These are phyloP conservation scores for Isaurus tuberculatus DNA, from an alignment of 92 coral and sea anemone genomes.

Conservation along the genomic window DNA sequence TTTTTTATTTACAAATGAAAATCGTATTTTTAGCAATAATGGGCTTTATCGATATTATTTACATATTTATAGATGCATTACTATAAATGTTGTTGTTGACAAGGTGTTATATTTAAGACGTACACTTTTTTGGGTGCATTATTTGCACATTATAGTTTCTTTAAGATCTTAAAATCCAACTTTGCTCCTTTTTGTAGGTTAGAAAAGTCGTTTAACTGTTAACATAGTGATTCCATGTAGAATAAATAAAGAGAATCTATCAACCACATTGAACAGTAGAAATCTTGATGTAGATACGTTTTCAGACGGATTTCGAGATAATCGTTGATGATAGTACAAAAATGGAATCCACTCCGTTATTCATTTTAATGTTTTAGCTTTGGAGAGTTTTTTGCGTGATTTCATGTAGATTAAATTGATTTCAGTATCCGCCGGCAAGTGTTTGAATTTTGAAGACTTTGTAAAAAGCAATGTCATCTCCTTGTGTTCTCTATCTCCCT, in stretches of 20 bases:
- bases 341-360: background rate
- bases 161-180: no score
- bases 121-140: background rate
- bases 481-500: background rate
- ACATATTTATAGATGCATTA: background rate
- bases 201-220: no score
- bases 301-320: background rate
- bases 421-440: background rate
- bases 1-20: background rate
- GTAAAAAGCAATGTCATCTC: background rate
- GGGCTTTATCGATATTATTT: background rate
- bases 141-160: background rate
- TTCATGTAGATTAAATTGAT: background rate
- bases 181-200: no score
- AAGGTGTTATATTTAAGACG: background rate
- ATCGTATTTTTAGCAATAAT: background rate
- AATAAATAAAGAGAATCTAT: no score
- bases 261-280: no score
- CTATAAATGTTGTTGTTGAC: background rate
- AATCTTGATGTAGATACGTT: background rate
- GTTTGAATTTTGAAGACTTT: background rate
- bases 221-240: no score
- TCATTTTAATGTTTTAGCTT: background rate
- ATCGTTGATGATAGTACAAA: background rate
- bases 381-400: background rate